Conservation (phyloP, 2,888 invertebrate species). For the Nemoura dubitans region DNA sequence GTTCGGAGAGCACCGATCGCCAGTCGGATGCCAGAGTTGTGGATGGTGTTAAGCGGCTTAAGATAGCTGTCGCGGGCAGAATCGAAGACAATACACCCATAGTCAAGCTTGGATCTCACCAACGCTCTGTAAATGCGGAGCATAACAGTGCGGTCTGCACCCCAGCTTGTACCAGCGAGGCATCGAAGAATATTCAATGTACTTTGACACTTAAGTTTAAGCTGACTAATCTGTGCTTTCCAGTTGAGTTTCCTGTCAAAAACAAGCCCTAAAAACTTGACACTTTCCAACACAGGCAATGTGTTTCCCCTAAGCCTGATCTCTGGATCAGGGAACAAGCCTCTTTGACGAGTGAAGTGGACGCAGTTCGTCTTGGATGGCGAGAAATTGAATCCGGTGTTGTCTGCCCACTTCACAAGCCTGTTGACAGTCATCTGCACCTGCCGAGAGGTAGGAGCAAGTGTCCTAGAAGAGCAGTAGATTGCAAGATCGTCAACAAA, state of each 20-base stretch:
- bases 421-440: constrained; percentile 37
- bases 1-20: constrained; percentile 35
- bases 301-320: constrained; percentile 29
- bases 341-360: constrained; percentile 38
- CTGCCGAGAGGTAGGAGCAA: not conserved
- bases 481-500: constrained; percentile 43
- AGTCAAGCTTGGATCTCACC: constrained; percentile 15
- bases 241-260: constrained; percentile 38
- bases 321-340: constrained; percentile 18
- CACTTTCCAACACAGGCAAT: not conserved
- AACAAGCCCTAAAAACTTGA: constrained; percentile 35
- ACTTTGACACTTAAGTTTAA: constrained; percentile 13
- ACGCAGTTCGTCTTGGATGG: constrained; percentile 35
- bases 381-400: constrained; percentile 41
- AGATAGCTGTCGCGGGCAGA: constrained; percentile 12
- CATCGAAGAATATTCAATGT: constrained; percentile 35
- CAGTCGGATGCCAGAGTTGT: constrained; percentile 28
- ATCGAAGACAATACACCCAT: constrained; percentile 28
- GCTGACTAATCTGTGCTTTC: constrained; percentile 25
- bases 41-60: not conserved
- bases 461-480: constrained; percentile 29
- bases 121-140: constrained; percentile 34
- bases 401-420: constrained; percentile 28
- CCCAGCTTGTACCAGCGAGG: constrained; percentile 30
- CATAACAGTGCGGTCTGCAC: constrained; percentile 37